Percentiles rank a stretch among this genome's conserved stretches.
Conservation (phyloP, 2,113 vertebrate species). For the Cromileptes altivelis region DNA sequence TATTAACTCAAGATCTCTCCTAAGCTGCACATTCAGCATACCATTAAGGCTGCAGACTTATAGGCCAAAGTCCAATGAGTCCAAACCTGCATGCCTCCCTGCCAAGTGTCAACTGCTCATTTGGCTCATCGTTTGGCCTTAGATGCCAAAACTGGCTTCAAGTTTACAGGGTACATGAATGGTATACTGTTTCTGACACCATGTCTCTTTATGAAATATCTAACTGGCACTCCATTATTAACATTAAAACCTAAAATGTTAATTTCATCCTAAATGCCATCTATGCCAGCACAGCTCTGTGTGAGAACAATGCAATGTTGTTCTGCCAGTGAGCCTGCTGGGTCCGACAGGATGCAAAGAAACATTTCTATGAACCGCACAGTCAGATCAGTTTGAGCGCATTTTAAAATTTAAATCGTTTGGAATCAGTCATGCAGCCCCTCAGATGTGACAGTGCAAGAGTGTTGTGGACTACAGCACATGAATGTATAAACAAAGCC, state of each 20-base stretch:
- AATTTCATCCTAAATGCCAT: neutral
- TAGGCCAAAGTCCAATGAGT: neutral
- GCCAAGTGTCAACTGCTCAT: neutral
- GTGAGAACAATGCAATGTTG: neutral
- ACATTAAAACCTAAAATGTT: neutral
- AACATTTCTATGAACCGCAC: neutral
- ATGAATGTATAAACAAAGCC: constrained; percentile 6
- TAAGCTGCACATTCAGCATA: constrained; percentile 8
- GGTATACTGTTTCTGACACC: neutral
- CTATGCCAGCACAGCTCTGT: neutral
- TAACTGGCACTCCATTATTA: neutral
- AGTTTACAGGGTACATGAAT: neutral
- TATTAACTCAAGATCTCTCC: constrained; percentile 31
- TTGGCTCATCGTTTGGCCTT: neutral
- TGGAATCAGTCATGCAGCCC: neutral
- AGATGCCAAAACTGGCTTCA: neutral
- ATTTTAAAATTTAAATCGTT: neutral
- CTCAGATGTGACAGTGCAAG: constrained; percentile 1
- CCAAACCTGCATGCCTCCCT: neutral
- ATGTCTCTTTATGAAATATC: neutral
- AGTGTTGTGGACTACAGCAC: neutral
- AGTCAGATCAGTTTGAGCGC: constrained; percentile 6
- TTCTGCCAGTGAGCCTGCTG: neutral
- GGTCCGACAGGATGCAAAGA: neutral
- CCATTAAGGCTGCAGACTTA: constrained; percentile 11